Percentiles rank a stretch among this genome's conserved stretches.
Conservation (phyloP, 1,140 invertebrate genomes). For the Pachyrhynchus sulphureomaculatus region DNA sequence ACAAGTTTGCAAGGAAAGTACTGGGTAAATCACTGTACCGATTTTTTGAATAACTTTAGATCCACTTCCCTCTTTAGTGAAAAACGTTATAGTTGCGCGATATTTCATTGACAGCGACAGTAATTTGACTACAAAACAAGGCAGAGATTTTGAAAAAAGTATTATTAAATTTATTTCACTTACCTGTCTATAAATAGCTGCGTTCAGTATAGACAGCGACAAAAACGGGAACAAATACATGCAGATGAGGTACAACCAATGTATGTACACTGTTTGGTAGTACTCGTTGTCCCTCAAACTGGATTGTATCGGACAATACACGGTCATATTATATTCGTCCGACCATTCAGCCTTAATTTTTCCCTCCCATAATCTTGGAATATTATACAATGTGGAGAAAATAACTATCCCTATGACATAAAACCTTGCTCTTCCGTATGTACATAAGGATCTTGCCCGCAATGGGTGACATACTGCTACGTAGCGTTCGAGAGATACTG, state of each 20-base stretch:
- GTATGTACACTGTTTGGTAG: slow-evolving; percentile 86
- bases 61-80: too few relatives aligned
- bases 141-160: too few relatives aligned
- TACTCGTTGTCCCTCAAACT: slow-evolving; percentile 66
- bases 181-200: slow-evolving; percentile 81
- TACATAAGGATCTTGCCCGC: slow-evolving; percentile 84
- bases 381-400: slow-evolving; percentile 85
- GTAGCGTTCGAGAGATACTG: slow-evolving; percentile 87
- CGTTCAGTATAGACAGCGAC: slow-evolving; percentile 82
- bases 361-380: slow-evolving; percentile 77
- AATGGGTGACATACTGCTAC: slow-evolving; percentile 95
- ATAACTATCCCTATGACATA: slow-evolving; percentile 82
- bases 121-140: too few relatives aligned
- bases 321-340: slow-evolving; percentile 58
- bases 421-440: slow-evolving; percentile 81
- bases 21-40: too few relatives aligned
- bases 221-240: slow-evolving; percentile 90
- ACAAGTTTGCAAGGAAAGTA: too few relatives aligned
- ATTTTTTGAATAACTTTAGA: too few relatives aligned
- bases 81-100: too few relatives aligned
- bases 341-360: slow-evolving; percentile 52
- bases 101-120: too few relatives aligned
- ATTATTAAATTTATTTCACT: slow-evolving; percentile 38
- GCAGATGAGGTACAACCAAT: slow-evolving; percentile 89
- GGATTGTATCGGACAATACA: slow-evolving; percentile 73